Evolutionary conservation across 2,113 vertebrate genomes (phyloP).

Genomic region (Martes martes): DNA sequence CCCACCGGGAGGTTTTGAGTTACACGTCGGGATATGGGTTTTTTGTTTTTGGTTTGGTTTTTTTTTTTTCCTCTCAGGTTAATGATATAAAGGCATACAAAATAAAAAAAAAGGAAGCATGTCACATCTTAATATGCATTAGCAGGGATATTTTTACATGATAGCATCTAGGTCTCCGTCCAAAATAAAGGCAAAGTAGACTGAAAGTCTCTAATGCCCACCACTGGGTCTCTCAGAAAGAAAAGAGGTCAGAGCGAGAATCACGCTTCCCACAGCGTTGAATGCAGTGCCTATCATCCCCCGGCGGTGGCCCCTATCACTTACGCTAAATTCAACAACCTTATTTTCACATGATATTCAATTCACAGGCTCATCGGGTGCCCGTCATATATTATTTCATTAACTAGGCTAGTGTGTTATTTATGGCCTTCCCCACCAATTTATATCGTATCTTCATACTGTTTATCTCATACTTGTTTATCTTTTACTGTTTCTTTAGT

Average conservation of each 20-base stretch:
- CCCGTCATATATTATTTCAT: constrained; percentile 50
- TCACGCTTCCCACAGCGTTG: constrained; percentile 46
- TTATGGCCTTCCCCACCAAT: background rate
- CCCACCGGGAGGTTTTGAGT: constrained; percentile 80
- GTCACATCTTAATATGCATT: constrained; percentile 72
- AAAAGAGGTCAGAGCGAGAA: constrained; percentile 44
- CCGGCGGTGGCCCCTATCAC: background rate
- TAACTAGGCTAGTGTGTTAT: constrained; percentile 26
- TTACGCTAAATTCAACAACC: background rate
- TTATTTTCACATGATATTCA: constrained; percentile 57
- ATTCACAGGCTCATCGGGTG: background rate
- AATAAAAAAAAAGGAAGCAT: constrained; percentile 66
- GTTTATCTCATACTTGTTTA: constrained; percentile 50
- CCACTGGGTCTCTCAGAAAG: constrained; percentile 43
- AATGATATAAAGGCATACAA: constrained; percentile 76
- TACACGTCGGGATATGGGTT: constrained; percentile 60
- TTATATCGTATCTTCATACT: constrained; percentile 2
- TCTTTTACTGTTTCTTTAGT: constrained; percentile 45
- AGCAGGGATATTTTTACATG: constrained; percentile 63
- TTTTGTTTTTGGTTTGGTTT: background rate
- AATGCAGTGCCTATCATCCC: background rate
- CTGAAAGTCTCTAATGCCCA: constrained; percentile 68
- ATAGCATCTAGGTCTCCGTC: constrained; percentile 73
- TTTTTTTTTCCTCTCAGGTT: constrained; percentile 49
- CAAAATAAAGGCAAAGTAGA: constrained; percentile 75